Percentiles rank a stretch among this genome's conserved stretches.
These are phyloP conservation scores for Pseudorectes ferrugineus DNA, from an alignment of 2,113 vertebrate species.

Conservation along the genomic window DNA sequence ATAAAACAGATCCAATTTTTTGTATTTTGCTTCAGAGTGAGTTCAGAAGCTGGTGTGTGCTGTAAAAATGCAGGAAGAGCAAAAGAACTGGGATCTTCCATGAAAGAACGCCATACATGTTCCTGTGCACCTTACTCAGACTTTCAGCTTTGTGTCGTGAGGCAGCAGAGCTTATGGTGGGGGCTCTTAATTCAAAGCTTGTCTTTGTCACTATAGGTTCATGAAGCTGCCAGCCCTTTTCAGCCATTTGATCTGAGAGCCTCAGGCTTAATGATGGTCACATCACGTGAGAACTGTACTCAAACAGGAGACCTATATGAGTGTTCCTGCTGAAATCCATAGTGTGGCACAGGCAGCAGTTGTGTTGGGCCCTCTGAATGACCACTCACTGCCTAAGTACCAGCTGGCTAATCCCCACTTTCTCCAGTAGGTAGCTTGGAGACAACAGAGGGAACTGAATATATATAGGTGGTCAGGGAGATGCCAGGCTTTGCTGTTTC, in stretches of 20 bases:
- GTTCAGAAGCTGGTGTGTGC: not conserved
- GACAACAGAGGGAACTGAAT: not conserved
- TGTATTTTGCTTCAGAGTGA: not conserved
- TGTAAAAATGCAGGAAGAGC: not conserved
- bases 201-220: not conserved
- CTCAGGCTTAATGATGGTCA: not conserved
- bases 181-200: not conserved
- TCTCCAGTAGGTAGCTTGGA: not conserved
- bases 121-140: not conserved
- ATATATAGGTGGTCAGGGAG: not conserved
- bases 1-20: not conserved
- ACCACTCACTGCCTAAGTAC: not conserved
- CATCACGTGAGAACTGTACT: not conserved
- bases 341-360: not conserved
- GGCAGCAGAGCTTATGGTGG: accelerated
- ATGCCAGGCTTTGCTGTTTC: not conserved
- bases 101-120: not conserved
- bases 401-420: not conserved
- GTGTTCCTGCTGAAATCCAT: not conserved
- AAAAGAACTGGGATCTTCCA: not conserved
- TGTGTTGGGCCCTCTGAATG: not conserved
- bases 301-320: not conserved
- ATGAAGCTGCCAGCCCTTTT: not conserved
- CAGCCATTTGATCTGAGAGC: not conserved
- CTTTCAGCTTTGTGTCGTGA: not conserved